A percentile compares a stretch with the other conserved stretches of the same genome.
phyloP scores from a whole-genome alignment of 2,113 vertebrate species.

The Psittacula cyanocephala region DNA sequence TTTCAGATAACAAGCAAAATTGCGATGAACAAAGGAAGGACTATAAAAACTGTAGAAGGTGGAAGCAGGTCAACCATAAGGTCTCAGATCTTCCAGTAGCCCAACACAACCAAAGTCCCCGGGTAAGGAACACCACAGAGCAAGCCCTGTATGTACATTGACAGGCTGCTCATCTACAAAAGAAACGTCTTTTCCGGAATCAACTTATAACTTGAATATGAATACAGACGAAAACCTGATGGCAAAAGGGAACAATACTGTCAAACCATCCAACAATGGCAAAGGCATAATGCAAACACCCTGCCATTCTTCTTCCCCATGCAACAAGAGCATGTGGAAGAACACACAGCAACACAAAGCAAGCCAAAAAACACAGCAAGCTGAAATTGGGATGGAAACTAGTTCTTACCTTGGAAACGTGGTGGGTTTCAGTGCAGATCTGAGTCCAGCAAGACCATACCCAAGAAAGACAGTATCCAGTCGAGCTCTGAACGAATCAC shows the following conservation, averaged over 20 bases:
- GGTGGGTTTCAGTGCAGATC: not conserved
- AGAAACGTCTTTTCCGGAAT: not conserved
- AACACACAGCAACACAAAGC: not conserved
- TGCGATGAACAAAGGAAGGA: not conserved
- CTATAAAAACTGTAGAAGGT: not conserved
- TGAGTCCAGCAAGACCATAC: not conserved
- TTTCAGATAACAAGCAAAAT: not conserved
- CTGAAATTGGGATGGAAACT: not conserved
- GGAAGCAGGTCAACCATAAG: not conserved
- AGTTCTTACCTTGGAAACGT: not conserved
- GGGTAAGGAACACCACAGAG: not conserved
- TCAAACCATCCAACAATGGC: not conserved
- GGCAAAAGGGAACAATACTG: not conserved
- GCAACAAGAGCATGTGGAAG: not conserved
- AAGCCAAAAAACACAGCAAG: not conserved
- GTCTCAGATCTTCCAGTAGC: not conserved
- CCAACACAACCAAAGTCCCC: not conserved
- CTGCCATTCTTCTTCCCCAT: not conserved
- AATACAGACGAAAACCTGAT: not conserved
- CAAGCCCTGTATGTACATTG: accelerated
- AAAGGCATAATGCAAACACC: not conserved
- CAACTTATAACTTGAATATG: not conserved
- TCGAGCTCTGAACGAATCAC: accelerated
- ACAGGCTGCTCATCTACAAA: not conserved
- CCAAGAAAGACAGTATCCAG: not conserved